Percentiles rank a stretch among this genome's conserved stretches.
Evolutionary conservation across 2,888 invertebrate genomes (phyloP).

Genomic region (Sarcophaga rosellei): DNA sequence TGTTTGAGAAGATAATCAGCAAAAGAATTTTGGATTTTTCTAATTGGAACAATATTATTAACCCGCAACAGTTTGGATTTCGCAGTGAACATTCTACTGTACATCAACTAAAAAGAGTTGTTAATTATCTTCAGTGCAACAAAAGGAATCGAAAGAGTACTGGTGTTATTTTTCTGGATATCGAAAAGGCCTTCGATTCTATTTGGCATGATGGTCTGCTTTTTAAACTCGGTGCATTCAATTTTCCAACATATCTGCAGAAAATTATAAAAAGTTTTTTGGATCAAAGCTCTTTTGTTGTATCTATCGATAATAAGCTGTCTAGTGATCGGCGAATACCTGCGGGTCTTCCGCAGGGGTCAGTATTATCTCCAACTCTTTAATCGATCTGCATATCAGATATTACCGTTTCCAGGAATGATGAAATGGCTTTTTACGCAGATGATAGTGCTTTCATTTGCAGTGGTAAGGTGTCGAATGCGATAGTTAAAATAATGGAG

Average conservation of each 20-base stretch:
- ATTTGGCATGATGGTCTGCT: not conserved
- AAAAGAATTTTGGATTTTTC: not conserved
- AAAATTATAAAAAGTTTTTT: not conserved
- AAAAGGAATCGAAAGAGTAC: too few relatives aligned
- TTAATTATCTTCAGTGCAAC: too few relatives aligned
- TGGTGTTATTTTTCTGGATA: not conserved
- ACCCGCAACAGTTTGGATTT: too few relatives aligned
- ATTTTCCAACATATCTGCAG: not conserved
- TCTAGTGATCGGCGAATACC: not conserved
- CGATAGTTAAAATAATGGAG: too few relatives aligned
- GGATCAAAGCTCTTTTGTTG: not conserved
- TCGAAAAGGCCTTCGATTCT: too few relatives aligned
- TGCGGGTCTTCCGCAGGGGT: not conserved
- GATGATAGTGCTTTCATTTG: too few relatives aligned
- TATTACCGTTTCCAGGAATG: not conserved
- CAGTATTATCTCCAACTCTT: not conserved
- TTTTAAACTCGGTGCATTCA: not conserved
- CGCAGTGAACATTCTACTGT: too few relatives aligned
- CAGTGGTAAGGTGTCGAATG: too few relatives aligned
- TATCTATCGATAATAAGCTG: not conserved
- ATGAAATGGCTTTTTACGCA: too few relatives aligned
- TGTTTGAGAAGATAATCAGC: not conserved
- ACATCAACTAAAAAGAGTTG: too few relatives aligned
- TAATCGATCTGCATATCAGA: not conserved
- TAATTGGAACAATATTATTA: not conserved